Conservation (phyloP, 2,113 vertebrate species). For the Actinemys pallida region DNA sequence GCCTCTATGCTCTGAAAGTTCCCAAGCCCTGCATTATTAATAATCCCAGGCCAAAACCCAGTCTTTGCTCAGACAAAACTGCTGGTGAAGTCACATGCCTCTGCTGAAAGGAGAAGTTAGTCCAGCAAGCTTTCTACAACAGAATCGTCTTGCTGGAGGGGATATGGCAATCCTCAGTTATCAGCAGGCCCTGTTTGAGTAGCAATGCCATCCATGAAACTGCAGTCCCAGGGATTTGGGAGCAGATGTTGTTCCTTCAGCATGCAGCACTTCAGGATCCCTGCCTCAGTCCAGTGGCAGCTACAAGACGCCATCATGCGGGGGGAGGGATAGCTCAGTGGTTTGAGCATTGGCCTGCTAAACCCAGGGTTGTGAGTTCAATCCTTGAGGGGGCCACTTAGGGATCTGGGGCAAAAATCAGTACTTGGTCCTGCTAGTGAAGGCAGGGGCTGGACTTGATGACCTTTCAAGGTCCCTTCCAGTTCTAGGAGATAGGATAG, state of each 20-base stretch:
- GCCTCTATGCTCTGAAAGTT: neutral
- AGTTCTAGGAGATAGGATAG: too few relatives aligned
- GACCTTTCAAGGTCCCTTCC: too few relatives aligned
- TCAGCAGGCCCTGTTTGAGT: neutral
- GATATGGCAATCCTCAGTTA: neutral
- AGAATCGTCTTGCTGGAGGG: neutral
- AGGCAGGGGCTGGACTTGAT: too few relatives aligned
- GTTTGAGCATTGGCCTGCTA: too few relatives aligned
- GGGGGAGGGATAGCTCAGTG: too few relatives aligned
- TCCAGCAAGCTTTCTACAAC: neutral
- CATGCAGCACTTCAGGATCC: neutral
- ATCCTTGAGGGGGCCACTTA: too few relatives aligned
- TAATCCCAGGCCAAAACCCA: neutral
- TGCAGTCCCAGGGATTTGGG: neutral
- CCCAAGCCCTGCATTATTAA: neutral
- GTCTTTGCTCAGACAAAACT: neutral
- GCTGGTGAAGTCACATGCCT: neutral
- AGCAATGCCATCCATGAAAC: neutral
- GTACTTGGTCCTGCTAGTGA: too few relatives aligned
- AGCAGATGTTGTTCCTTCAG: neutral
- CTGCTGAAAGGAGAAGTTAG: neutral
- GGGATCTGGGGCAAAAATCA: too few relatives aligned
- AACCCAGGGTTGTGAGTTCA: too few relatives aligned
- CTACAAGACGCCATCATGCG: neutral
- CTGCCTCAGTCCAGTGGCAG: neutral